Base-by-base conservation (phyloP, 1,140 invertebrate genomes). In the Macrocentrus cingulum region DNA sequence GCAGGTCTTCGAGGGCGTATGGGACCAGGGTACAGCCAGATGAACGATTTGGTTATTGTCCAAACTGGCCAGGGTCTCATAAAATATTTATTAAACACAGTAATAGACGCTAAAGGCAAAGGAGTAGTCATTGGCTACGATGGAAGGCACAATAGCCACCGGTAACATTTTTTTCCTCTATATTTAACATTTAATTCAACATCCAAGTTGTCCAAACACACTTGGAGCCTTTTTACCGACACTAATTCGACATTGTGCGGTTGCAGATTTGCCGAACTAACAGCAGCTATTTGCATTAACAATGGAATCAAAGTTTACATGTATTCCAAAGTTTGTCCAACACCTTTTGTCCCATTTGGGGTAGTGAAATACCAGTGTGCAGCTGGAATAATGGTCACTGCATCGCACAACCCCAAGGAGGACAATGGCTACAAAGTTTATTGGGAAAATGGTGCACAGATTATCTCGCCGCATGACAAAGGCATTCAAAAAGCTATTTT, bases 381-480 rank as follows among this genome's bases (percentile, higher is more conserved):
- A 2, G 89, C 87, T 48, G 96, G 96, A 3, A 84, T 98, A 5
- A 96, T 98, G 94, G 86, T 99, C 0, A 99, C 98, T 11, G 97
- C 98, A 0, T 99, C 96, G 0, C 97, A 99, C 67, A 99, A 99
- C 82, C 97, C 97, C 0, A 98, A 98, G 80, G 88, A 98, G 48
- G 97, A 99, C 72, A 99, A 99, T 80, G 98, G 98, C 2, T 99
- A 99, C 73, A 99, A 99, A 83, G 94, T 98, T 2, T 99, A 98
- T 74, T 97, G 95, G 90, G 80, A 81, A 16, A 98, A 98, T 79
- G 94, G 95, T 1, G 88, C 91, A n/a, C 97, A 98, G 85, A 98
- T 99, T 42, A 91, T 97, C 50, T 79, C 89, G 1, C 97, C 97
- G 0, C 88, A 92, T 65, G 97, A 99, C 76, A 89, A 89, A 70